Conservation (phyloP, 1,140 invertebrate species). For the Monochamus saltuarius region DNA sequence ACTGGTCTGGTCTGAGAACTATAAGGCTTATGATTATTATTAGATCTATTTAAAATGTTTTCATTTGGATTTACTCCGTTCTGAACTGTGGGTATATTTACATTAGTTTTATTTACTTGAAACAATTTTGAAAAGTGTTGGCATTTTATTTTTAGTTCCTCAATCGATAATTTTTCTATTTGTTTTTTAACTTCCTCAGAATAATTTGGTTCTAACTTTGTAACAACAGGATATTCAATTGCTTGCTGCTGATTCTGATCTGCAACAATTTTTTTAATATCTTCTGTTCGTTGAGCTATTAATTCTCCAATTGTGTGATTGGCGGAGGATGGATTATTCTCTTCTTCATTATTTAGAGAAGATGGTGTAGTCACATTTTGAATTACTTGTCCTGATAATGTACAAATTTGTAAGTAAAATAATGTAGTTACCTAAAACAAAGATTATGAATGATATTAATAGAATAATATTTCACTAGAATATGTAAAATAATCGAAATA, state of each 20-base stretch:
- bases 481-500: too few relatives aligned
- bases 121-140: constrained; percentile 27
- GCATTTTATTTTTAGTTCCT: constrained; percentile 40
- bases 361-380: neutral
- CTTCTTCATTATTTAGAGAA: neutral
- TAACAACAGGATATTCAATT: constrained; percentile 20
- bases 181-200: constrained; percentile 23
- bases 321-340: too few relatives aligned
- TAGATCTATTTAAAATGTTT: neutral
- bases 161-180: constrained; percentile 21
- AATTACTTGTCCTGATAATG: neutral
- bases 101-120: constrained; percentile 11
- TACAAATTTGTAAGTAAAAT: neutral
- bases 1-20: constrained; percentile 7
- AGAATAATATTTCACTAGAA: too few relatives aligned
- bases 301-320: constrained; percentile 34
- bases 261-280: constrained; percentile 42
- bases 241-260: constrained; percentile 14
- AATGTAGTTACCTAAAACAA: neutral
- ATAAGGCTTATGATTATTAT: constrained; percentile 3
- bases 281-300: constrained; percentile 39
- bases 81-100: too few relatives aligned
- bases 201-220: constrained; percentile 13
- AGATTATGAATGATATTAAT: neutral
- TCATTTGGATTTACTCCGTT: neutral